Base-by-base conservation (phyloP, 2,797 vertebrate species). In the Schizothorax lantsangensis region DNA sequence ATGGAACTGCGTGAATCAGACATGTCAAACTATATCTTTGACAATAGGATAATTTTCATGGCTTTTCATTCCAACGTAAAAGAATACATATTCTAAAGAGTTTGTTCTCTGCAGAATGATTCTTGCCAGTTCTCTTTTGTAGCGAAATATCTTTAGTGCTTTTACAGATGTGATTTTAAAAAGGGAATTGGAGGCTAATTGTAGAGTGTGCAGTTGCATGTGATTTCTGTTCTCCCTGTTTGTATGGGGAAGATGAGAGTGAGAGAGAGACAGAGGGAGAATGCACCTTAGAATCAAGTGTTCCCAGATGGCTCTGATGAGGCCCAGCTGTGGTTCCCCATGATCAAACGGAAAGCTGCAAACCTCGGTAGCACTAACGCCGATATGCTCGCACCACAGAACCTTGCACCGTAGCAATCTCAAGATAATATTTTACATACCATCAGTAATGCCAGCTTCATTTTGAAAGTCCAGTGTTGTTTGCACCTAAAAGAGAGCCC, bases 251-350 rank as follows among this genome's bases (percentile, higher is more conserved):
- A 81, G 57, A 78, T 78, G 66, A 87, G 52, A 75, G 52, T 47
- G 62, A 84, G 52, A 40, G 30, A 64, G 81, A 38, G 52, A 84
- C 15, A 52, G 38, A 49, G 47, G 10, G 75, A 83, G 49, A 93
- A 93, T 92, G 91, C 92, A 93, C 93, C 93, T 94, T 91, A 89
- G 91, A 94, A 95, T 95, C 94, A 95, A 95, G 94, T 88, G 93
- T 90, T 95, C 93, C 94, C 95, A 95, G 93, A 95, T 95, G 95
- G 94, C 89, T 90, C 88, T 95, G 95, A 96, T 93, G 92, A 93
- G 93, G 92, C 88, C 93, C 95, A 95, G 95, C 93, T 96, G 95
- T 91, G 89, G 89, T 91, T 92, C 68, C 73, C 86, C 64, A 84
- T 88, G 88, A 91, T 91, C 91, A 92, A 91, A 91, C 75, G 26